Evolutionary conservation across 2,113 vertebrate genomes (phyloP).

Genomic region (Gila orcuttii): DNA sequence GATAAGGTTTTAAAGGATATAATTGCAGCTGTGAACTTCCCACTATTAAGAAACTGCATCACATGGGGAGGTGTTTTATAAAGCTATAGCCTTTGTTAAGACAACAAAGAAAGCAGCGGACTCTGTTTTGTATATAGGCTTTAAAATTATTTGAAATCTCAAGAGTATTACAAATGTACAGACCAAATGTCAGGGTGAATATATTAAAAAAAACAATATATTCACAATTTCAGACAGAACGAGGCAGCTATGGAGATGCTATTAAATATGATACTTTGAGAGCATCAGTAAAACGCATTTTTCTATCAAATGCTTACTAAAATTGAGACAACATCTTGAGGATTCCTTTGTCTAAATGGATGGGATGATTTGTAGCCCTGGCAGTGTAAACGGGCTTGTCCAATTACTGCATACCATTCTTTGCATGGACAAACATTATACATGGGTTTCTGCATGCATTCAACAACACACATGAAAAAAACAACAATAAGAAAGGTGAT

Average conservation of each 20-base stretch:
- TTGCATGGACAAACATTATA: neutral
- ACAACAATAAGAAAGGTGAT: conserved; percentile 5
- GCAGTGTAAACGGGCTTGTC: conserved; percentile 26
- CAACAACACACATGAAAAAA: neutral
- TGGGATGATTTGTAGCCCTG: neutral
- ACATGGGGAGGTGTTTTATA: conserved; percentile 50
- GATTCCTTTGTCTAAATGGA: neutral
- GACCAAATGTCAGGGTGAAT: conserved; percentile 11
- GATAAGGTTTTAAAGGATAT: conserved; percentile 50
- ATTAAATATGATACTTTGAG: conserved; percentile 6
- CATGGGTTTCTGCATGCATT: conserved; percentile 23
- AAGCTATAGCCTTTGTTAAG: conserved; percentile 54
- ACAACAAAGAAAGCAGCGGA: conserved; percentile 48
- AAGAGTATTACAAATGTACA: conserved; percentile 35
- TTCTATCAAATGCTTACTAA: neutral
- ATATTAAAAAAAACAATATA: conserved; percentile 38
- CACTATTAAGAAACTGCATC: conserved; percentile 31
- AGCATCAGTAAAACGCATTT: neutral
- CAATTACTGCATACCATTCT: neutral
- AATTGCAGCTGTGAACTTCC: conserved; percentile 39
- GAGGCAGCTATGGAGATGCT: conserved; percentile 35
- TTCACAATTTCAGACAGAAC: conserved; percentile 25
- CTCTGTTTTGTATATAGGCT: conserved; percentile 13
- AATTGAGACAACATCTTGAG: neutral
- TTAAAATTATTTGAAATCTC: conserved; percentile 29